Percentiles rank a stretch among this genome's conserved stretches.
These are phyloP conservation scores for Smutsia temminckii DNA, from an alignment of 2,797 vertebrate genomes.

Conservation along the genomic window DNA sequence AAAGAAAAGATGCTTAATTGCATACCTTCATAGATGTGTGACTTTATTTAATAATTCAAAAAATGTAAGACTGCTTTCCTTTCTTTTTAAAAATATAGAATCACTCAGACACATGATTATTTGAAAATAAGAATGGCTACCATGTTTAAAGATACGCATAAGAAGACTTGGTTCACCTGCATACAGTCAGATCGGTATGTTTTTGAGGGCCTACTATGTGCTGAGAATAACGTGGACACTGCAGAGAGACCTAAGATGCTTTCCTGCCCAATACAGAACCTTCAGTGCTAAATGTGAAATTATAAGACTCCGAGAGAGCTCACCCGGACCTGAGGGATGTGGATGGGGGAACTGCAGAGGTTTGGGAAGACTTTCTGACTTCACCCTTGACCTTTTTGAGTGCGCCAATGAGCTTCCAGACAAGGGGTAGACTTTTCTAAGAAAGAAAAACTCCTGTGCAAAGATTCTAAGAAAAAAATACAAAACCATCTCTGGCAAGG, in stretches of 20 bases:
- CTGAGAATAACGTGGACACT: neutral
- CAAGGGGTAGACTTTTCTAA: neutral
- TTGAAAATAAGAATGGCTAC: constrained; percentile 14
- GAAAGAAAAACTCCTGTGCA: neutral
- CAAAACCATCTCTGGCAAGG: neutral
- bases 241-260: neutral
- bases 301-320: neutral
- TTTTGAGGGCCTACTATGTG: neutral
- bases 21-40: neutral
- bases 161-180: neutral
- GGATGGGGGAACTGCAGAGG: neutral
- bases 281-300: neutral
- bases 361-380: neutral
- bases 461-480: constrained; percentile 1
- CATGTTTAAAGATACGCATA: neutral
- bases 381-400: neutral
- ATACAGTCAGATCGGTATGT: neutral
- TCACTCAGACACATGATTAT: neutral
- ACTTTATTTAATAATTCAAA: constrained; percentile 40
- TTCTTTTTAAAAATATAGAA: neutral
- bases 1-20: neutral
- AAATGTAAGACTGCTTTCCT: constrained; percentile 13
- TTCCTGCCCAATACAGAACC: neutral
- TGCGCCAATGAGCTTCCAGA: neutral
- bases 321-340: neutral